Evolutionary conservation across 2,888 invertebrate genomes (phyloP).

Genomic region (Sesamia inferens): DNA sequence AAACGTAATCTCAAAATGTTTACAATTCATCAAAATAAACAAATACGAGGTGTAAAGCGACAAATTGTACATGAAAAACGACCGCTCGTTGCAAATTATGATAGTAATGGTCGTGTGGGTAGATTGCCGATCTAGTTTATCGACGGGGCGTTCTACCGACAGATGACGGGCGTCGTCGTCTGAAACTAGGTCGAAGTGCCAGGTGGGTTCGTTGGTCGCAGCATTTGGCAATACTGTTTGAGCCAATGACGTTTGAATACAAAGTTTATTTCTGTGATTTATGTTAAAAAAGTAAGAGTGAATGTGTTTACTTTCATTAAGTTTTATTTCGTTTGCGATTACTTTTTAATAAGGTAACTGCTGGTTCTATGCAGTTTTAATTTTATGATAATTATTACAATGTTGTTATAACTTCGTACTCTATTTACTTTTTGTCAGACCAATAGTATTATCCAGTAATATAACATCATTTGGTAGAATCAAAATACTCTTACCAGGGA

Average conservation of each 20-base stretch:
- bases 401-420: neutral
- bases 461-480: neutral
- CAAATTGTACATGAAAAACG: conserved; percentile 42
- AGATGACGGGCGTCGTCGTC: conserved; percentile 33
- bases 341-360: neutral
- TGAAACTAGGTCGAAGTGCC: conserved; percentile 61
- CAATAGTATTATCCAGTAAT: neutral
- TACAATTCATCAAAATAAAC: conserved; percentile 20
- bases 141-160: conserved; percentile 63
- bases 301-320: conserved; percentile 2
- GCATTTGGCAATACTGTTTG: conserved; percentile 47
- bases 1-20: neutral
- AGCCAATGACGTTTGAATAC: conserved; percentile 8
- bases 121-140: conserved; percentile 71
- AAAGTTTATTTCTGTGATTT: neutral
- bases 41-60: conserved; percentile 26
- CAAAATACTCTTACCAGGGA: neutral
- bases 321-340: neutral
- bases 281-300: neutral
- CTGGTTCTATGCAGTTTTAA: neutral
- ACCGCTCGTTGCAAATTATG: conserved; percentile 55
- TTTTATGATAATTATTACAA: neutral
- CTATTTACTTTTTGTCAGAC: neutral
- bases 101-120: conserved; percentile 70
- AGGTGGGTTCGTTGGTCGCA: conserved; percentile 59